phyloP scores from a whole-genome alignment of 2,113 vertebrate species.

The Festucalex cinctus region DNA sequence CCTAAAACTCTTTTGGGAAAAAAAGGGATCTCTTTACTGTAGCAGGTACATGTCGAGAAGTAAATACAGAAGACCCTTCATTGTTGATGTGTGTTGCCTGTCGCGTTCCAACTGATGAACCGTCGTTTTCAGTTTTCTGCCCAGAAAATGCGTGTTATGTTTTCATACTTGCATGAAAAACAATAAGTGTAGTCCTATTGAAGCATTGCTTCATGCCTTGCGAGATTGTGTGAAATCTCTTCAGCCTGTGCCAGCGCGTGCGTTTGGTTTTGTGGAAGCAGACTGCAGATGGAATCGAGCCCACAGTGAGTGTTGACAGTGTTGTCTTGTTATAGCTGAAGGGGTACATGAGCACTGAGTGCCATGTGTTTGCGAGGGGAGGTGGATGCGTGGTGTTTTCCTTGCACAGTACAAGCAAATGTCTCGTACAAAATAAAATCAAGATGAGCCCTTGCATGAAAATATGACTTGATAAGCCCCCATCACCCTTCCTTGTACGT shows the following conservation, averaged over 20 bases:
- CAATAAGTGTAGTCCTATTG: background rate
- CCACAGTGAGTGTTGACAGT: constrained; percentile 50
- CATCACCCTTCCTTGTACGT: constrained; percentile 13
- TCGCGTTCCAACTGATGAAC: background rate
- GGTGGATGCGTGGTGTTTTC: constrained; percentile 14
- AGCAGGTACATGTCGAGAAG: background rate
- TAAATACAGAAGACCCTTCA: background rate
- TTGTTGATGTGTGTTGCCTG: background rate
- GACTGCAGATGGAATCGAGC: constrained; percentile 44
- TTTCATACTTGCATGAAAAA: background rate
- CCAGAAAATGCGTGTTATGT: background rate
- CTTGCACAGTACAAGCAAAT: constrained; percentile 23
- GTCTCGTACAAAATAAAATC: constrained; percentile 33
- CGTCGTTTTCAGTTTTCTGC: background rate
- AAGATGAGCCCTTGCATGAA: constrained; percentile 43
- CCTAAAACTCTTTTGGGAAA: background rate
- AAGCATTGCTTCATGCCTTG: constrained; percentile 6
- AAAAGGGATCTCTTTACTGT: background rate
- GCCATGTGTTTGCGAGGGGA: constrained; percentile 16
- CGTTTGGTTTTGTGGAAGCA: constrained; percentile 38
- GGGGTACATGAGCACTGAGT: constrained; percentile 32
- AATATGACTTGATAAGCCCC: constrained; percentile 32
- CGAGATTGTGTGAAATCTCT: constrained; percentile 14
- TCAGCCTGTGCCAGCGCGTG: constrained; percentile 19
- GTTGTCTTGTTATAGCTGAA: constrained; percentile 48